Evolutionary conservation across 2,113 vertebrate species (phyloP), one percentile per base, ranked within the genome.

Genomic region (Tonatia bakeri): DNA sequence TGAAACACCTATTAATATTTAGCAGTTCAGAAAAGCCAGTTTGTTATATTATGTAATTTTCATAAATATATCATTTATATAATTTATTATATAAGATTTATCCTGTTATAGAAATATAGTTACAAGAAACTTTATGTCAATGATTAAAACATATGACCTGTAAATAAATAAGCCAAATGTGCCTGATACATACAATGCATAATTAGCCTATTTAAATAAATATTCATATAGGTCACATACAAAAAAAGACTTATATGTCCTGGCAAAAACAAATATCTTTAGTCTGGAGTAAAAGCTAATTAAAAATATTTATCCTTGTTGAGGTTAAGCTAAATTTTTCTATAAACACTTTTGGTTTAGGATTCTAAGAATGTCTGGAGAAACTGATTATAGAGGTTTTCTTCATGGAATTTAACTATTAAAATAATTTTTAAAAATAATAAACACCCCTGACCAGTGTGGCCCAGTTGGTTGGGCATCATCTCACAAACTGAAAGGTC

Each of bases 31-130:
- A 90, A 94, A 93, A 92, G 47, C 4, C 26, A 70, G 52, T 52
- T 73, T 90, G 84, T 64, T 70, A 47, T 73, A 54, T 56, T 67
- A 87, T 40, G 26, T 84, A 45, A 91, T 93, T 91, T 94, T 95
- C 36, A 70, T 40, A 31, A 22, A 20, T 15, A 22, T 87, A 19
- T 24, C 9, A 69, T 85, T 90, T 36, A 64, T 70, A 70, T 75
- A 83, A 61, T 89, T 61, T 91, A 85, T 28, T 76, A 16, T 87
- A 83, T 61, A 86, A 69, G 16, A 90, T 84, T 17, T 61, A 22
- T 79, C 19, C 15, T n/a, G 2, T 94, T 70, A 70, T 17, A 56
- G 22, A 52, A 79, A 56, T 82, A 50, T 33, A 10, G 50, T n/a
- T 65, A 72, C 22, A 0, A 50, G 88, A 91, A 64, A 16, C 14